A percentile compares a stretch with the other conserved stretches of the same genome.
Conservation (phyloP, 2,888 invertebrate genomes). For the Amphiduros pacificus region DNA sequence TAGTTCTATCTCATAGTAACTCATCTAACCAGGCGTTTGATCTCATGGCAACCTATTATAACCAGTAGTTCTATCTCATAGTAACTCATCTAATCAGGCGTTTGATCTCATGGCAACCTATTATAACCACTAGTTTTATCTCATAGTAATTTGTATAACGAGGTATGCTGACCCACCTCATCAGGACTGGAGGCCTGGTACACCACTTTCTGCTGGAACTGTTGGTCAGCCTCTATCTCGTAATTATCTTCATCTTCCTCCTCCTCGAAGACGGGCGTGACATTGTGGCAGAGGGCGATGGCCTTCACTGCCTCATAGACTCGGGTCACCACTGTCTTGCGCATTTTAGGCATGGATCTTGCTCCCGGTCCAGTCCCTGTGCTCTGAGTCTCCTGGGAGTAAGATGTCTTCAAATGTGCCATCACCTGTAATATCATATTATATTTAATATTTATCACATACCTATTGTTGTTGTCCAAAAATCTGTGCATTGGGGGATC, state of each 20-base stretch:
- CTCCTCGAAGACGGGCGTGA: conserved; percentile 90
- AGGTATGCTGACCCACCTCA: conserved; percentile 67
- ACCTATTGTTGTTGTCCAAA: too few species aligned
- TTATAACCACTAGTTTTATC: neutral
- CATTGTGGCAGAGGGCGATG: conserved; percentile 96
- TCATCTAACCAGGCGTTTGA: too few species aligned
- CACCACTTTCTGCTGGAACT: conserved; percentile 53
- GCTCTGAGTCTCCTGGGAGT: conserved; percentile 9
- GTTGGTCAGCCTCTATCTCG: conserved; percentile 53
- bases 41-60: too few species aligned
- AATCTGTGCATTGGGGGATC: too few species aligned
- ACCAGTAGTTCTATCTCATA: too few species aligned
- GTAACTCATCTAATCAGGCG: too few species aligned
- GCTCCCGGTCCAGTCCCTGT: conserved; percentile 5
- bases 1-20: too few species aligned
- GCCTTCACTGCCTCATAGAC: conserved; percentile 89
- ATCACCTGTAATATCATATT: conserved; percentile 62
- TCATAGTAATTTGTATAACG: neutral
- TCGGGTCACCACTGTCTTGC: conserved; percentile 72
- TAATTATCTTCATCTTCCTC: conserved; percentile 37
- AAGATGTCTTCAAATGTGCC: conserved; percentile 62
- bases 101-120: neutral
- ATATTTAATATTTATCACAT: too few species aligned
- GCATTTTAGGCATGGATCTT: conserved; percentile 61
- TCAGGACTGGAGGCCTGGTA: conserved; percentile 79